These are phyloP conservation scores for Pelecanoides urinatrix DNA, from an alignment of 2,113 vertebrate species.

Conservation along the genomic window DNA sequence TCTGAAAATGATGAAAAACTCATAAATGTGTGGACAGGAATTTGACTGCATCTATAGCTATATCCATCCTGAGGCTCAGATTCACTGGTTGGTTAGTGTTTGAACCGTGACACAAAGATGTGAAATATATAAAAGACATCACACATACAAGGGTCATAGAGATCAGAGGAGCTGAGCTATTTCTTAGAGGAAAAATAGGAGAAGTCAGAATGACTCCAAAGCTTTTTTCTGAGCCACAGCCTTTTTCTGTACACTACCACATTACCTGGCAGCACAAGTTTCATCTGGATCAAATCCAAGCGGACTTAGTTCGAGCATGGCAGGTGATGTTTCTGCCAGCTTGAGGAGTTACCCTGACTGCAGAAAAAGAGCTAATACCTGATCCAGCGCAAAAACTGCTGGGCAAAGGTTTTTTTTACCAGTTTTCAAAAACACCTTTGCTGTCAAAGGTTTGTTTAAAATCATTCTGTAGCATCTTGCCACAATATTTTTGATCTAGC, in stretches of 20 bases:
- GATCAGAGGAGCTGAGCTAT: neutral
- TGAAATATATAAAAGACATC: neutral
- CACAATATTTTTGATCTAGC: neutral
- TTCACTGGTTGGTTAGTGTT: neutral
- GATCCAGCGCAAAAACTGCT: neutral
- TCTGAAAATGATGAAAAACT: neutral
- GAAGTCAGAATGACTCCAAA: neutral
- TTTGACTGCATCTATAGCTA: neutral
- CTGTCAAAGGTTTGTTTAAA: neutral
- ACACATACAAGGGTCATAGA: rapidly evolving
- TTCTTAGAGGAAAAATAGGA: neutral
- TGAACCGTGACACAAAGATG: neutral
- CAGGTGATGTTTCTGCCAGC: neutral
- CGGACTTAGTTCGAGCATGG: neutral
- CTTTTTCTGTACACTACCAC: neutral
- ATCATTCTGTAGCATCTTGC: neutral
- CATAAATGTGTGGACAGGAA: neutral
- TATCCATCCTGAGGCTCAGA: neutral
- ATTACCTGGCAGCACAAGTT: neutral
- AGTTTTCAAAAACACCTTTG: neutral
- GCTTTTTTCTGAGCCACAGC: neutral
- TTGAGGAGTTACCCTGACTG: neutral
- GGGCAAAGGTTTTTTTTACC: neutral
- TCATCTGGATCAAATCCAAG: neutral
- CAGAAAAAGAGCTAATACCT: neutral